Evolutionary conservation across 2,113 vertebrate genomes (phyloP), one percentile per base, ranked within the genome.

Genomic region (Corythaeola cristata): DNA sequence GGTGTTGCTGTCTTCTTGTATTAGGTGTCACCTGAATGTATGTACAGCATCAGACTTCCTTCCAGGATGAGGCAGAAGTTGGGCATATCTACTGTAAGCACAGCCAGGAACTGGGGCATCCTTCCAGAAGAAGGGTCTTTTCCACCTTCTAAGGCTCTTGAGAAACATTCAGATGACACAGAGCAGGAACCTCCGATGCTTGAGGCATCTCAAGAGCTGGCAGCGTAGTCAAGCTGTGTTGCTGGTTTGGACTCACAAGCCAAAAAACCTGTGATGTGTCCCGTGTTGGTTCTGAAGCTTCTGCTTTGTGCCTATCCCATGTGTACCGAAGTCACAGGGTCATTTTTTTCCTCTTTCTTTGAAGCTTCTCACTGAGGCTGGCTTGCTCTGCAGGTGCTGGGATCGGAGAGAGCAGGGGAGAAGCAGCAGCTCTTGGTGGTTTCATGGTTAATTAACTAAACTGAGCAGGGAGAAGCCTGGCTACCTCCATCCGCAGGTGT

Each of bases 251-350:
- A 6, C 11, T 90, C 58, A 7, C 28, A 15, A 35, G 30, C 64
- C 24, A 17, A 6, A 93, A 90, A 33, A 63, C 24, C 37, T 1
- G 1, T 8, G 1, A 3, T 4, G 15, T 18, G 45, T 39, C 24
- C 75, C 1, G 0, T 30, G 32, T 26, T 74, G 59, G 14, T 37
- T 8, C 15, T 45, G 44, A 50, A 83, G 8, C 22, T 37, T 13
- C 55, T 52, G 17, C 75, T 55, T 63, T 49, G 5, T 41, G 8
- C 11, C 83, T 28, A 26, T 16, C 28, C 47, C 37, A 1, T 15
- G 7, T 0, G 1, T 32, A 4, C 6, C 37, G 6, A 44, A 82
- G 12, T 6, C 30, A 4, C 3, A 18, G n/a, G 5, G 2, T 17
- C 0, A 4, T 45, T 85, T 56, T 90, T 13, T 60, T 82, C 11